Conservation (phyloP, 1,140 invertebrate species). For the Neoseiulus cucumeris region DNA sequence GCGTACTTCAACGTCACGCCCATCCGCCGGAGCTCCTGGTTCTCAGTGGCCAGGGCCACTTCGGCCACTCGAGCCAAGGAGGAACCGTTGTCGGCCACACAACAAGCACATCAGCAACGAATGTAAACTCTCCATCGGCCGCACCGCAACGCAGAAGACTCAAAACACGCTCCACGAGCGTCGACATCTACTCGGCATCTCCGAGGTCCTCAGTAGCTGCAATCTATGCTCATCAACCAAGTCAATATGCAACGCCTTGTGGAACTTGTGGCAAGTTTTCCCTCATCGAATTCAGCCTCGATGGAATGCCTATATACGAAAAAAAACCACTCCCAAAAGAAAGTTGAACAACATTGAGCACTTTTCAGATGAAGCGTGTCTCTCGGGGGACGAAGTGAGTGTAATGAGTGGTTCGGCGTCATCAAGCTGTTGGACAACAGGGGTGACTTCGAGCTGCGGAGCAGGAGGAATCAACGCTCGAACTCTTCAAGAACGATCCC, state of each 20-base stretch:
- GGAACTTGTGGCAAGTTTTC: neutral
- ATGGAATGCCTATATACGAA: too few relatives aligned
- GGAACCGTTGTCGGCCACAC: neutral
- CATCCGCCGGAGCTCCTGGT: neutral
- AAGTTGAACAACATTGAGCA: too few relatives aligned
- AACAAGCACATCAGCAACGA: neutral
- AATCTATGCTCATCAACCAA: neutral
- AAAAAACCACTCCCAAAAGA: too few relatives aligned
- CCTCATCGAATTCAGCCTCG: too few relatives aligned
- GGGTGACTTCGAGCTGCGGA: neutral
- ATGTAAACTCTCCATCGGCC: neutral
- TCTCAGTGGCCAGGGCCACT: neutral
- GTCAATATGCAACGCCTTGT: constrained; percentile 10
- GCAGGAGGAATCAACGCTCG: neutral
- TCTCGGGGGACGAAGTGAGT: constrained; percentile 8
- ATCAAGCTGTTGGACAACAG: neutral
- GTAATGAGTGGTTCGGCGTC: constrained; percentile 6
- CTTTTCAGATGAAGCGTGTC: neutral
- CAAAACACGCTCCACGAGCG: constrained; percentile 1
- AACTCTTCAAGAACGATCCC: neutral
- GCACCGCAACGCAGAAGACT: neutral
- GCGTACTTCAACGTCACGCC: neutral
- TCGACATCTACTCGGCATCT: constrained; percentile 5
- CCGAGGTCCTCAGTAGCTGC: neutral
- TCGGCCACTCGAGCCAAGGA: neutral